phyloP scores from a whole-genome alignment of 2,888 invertebrate genomes.

The Dryococelus australis region DNA sequence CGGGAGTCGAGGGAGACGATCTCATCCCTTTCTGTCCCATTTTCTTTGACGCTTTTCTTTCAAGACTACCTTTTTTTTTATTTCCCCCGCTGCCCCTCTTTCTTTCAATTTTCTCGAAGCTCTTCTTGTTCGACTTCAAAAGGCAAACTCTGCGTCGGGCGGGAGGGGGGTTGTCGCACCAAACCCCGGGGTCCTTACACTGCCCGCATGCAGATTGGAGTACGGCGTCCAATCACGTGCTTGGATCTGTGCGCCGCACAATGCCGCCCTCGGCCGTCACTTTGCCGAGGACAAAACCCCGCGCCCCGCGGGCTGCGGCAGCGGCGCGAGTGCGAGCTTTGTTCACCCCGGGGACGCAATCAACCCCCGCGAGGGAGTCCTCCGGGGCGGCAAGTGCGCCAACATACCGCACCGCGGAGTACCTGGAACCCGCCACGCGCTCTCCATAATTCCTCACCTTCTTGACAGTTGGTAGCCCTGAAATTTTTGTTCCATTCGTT shows the following conservation, averaged over 20 bases:
- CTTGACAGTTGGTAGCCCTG: too few relatives aligned
- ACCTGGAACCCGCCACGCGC: too few relatives aligned
- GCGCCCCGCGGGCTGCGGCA: not conserved
- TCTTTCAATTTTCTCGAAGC: slow-evolving; percentile 23
- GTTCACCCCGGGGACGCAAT: too few relatives aligned
- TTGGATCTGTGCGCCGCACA: not conserved
- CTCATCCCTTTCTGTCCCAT: slow-evolving; percentile 28
- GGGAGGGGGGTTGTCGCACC: not conserved
- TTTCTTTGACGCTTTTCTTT: slow-evolving; percentile 29
- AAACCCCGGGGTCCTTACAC: slow-evolving; percentile 17
- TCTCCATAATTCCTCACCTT: too few relatives aligned
- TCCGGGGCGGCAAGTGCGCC: slow-evolving; percentile 3
- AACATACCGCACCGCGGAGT: too few relatives aligned
- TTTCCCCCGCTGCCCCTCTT: not conserved
- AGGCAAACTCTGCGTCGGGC: slow-evolving; percentile 53
- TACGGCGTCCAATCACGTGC: slow-evolving; percentile 4
- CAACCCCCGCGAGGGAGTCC: too few relatives aligned
- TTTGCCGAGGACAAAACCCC: too few relatives aligned
- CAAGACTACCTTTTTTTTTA: not conserved
- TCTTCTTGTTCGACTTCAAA: slow-evolving; percentile 49
- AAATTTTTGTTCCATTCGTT: too few relatives aligned
- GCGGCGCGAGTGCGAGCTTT: not conserved
- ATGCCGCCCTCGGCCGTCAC: not conserved
- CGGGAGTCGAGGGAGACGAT: not conserved
- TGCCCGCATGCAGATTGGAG: slow-evolving; percentile 27